Percentiles rank a stretch among this genome's conserved stretches.
Conservation (phyloP, 2,888 invertebrate species). For the Megamerina dolium region DNA sequence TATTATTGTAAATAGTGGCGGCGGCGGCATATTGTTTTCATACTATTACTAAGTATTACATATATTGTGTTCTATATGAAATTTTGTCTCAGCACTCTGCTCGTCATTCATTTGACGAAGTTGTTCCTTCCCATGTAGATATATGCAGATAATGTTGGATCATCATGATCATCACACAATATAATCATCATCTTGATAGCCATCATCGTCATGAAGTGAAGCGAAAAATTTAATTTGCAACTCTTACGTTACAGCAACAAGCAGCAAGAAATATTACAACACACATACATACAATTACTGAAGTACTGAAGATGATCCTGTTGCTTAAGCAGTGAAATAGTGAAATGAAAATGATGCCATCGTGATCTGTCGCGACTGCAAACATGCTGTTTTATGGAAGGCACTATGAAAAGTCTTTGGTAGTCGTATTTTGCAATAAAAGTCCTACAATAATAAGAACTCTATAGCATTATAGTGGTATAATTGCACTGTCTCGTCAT, state of each 20-base stretch:
- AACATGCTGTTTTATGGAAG: no score
- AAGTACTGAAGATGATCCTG: constrained; percentile 7
- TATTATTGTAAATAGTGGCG: not conserved
- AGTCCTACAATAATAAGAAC: no score
- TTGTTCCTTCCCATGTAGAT: not conserved
- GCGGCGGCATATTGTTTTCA: not conserved
- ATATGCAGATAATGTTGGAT: no score
- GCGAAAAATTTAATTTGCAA: constrained; percentile 16
- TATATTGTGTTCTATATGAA: not conserved
- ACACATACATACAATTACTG: not conserved
- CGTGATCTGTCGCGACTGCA: no score
- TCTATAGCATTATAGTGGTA: no score
- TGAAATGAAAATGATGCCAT: no score
- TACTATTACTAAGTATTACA: not conserved
- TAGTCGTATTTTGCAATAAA: no score
- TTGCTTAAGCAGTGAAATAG: no score
- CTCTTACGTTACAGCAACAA: not conserved
- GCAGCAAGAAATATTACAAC: not conserved
- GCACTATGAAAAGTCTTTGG: no score
- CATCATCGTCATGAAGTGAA: constrained; percentile 12
- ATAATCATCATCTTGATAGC: no score
- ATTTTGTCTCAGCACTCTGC: no score
- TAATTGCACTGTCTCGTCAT: not conserved
- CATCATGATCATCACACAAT: no score
- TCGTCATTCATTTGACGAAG: constrained; percentile 3